phyloP scores from a whole-genome alignment of 2,797 vertebrate species.

The Limosa lapponica region DNA sequence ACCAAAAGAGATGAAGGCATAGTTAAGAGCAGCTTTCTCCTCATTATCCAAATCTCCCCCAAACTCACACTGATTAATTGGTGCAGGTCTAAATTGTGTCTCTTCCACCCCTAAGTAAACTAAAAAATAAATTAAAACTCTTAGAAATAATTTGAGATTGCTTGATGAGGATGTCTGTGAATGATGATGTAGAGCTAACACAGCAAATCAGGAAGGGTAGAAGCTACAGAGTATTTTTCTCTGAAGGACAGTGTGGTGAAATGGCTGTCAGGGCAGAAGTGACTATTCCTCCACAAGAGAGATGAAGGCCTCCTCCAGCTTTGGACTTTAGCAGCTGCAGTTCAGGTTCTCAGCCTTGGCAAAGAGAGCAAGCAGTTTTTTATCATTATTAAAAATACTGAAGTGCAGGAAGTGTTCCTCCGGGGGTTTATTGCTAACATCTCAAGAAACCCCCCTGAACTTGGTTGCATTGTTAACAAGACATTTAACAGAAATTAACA shows the following conservation, averaged over 20 bases:
- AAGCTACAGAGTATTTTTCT: not conserved
- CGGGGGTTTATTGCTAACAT: not conserved
- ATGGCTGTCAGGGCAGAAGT: not conserved
- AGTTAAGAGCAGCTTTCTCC: not conserved
- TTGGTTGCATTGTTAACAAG: not conserved
- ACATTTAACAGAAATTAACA: not conserved
- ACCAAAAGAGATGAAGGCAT: not conserved
- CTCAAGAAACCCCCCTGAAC: not conserved
- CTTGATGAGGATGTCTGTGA: not conserved
- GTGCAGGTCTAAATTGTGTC: not conserved
- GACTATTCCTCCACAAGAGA: not conserved
- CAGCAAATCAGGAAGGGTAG: not conserved
- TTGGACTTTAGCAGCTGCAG: not conserved
- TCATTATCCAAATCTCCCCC: not conserved
- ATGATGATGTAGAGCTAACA: not conserved
- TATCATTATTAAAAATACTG: not conserved
- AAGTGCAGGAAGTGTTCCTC: not conserved
- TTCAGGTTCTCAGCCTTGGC: not conserved
- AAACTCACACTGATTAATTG: not conserved
- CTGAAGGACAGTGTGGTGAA: not conserved
- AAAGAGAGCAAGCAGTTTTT: not conserved
- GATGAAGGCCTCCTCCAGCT: not conserved
- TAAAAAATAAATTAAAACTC: not conserved
- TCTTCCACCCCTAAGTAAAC: not conserved
- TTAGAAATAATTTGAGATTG: not conserved